Base-by-base conservation (phyloP, 2,797 vertebrate genomes). In the Melanitta fusca region DNA sequence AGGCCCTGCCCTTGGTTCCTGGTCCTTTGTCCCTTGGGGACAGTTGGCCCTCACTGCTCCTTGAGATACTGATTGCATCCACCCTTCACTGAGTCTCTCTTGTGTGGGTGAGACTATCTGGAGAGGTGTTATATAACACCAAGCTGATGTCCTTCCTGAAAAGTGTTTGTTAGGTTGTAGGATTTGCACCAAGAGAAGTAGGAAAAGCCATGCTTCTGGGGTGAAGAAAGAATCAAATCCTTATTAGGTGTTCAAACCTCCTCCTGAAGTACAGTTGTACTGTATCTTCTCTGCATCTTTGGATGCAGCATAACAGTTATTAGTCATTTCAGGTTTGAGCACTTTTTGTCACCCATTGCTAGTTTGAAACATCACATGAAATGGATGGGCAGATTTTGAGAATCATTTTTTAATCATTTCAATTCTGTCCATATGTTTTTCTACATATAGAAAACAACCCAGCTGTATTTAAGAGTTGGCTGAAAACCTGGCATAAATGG, bases 121-220 rank as follows among this genome's bases (percentile, higher is more conserved):
- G 71, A 70, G 96, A 95, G 65, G 72, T 92, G 62, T 19, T 45
- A 6, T 32, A 7, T 36, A 74, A 88, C 25, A 94, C 74, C 88
- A 88, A 96, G 25, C 27, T 94, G 80, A 95, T 85, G 81, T 34
- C 94, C 39, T 91, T 30, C 79, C 92, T 75, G 36, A 51, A 65
- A 32, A 61, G 41, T 39, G 86, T 58, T 80, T 85, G 16, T 70
- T 45, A 32, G 49, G 6, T 34, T 86, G 32, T 18, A 64, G 39
- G 16, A 19, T 58, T 85, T 74, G 57, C 70, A 89, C 7, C 8
- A 70, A 47, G 27, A 70, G 28, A 80, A 73, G 36, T 14, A 74
- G 30, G 20, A 83, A 58, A 69, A 64, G 12, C 21, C 8, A 18
- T 21, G 12, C 7, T 61, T 13, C 5, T 1, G 2, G 3, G 2